phyloP scores from a whole-genome alignment of 2,113 vertebrate genomes.

The Tor tambroides region DNA sequence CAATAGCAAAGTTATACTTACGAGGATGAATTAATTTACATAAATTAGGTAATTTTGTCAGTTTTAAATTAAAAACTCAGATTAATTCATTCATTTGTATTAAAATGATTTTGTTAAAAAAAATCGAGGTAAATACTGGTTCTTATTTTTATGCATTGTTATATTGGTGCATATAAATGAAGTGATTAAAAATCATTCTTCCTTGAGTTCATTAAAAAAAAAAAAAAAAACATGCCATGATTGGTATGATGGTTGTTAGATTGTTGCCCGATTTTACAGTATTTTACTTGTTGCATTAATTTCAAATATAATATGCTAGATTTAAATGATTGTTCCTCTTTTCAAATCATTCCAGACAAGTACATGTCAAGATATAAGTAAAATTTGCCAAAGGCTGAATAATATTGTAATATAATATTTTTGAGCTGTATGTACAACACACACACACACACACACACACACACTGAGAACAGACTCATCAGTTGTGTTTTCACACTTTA shows the following conservation, averaged over 20 bases:
- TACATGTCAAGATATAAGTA: not conserved
- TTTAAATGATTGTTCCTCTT: not conserved
- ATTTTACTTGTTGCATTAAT: not conserved
- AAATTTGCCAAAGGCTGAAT: not conserved
- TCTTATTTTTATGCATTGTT: not conserved
- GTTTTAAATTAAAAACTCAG: too few species aligned
- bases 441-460: too few species aligned
- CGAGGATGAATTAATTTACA: too few species aligned
- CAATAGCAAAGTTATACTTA: too few species aligned
- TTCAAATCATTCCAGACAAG: not conserved
- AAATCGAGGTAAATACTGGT: too few species aligned
- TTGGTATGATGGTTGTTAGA: too few species aligned
- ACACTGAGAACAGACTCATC: not conserved
- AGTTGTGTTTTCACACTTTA: not conserved
- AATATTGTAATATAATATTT: not conserved
- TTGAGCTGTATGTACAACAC: too few species aligned
- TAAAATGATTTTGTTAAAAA: too few species aligned
- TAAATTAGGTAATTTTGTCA: too few species aligned
- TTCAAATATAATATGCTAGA: not conserved
- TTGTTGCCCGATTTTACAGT: not conserved
- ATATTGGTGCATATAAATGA: not conserved
- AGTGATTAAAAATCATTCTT: not conserved
- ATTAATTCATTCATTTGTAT: too few species aligned
- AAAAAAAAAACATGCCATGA: too few species aligned
- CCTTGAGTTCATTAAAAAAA: not conserved